Evolutionary conservation across 2,797 vertebrate genomes (phyloP).

Genomic region (Enteromius anoplus): DNA sequence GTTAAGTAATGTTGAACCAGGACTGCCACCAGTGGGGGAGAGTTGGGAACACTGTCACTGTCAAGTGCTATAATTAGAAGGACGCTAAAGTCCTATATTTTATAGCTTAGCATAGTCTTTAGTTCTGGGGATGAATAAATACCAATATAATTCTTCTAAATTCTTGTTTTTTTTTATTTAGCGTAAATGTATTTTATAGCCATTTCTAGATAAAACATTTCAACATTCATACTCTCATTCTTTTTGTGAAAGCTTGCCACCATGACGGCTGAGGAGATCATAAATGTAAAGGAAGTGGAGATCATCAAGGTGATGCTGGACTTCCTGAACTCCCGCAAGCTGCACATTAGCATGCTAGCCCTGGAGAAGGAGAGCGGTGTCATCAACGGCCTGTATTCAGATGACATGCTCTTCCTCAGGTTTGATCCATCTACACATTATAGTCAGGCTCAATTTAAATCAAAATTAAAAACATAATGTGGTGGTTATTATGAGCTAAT

Average conservation of each 20-base stretch:
- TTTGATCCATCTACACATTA: conserved; percentile 59
- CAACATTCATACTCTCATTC: neutral
- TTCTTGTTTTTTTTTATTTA: neutral
- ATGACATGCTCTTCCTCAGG: conserved; percentile 99
- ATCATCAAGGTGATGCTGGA: conserved; percentile 97
- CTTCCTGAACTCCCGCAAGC: conserved; percentile 93
- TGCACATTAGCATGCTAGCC: conserved; percentile 98
- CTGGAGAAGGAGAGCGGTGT: conserved; percentile 98
- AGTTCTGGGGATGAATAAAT: neutral
- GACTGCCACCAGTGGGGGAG: neutral
- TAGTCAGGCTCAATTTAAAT: neutral
- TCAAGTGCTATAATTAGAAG: neutral
- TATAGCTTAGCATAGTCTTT: neutral
- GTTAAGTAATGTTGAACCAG: neutral
- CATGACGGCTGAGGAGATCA: conserved; percentile 98
- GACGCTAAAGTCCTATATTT: neutral
- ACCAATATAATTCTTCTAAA: neutral
- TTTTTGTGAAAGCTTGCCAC: conserved; percentile 69
- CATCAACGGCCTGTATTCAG: conserved; percentile 97
- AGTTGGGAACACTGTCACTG: neutral
- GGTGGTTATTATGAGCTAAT: neutral
- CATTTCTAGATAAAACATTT: neutral
- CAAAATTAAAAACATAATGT: neutral
- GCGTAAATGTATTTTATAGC: neutral
- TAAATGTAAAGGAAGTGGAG: conserved; percentile 99